A percentile compares a stretch with the other conserved stretches of the same genome.
Evolutionary conservation across 2,888 invertebrate genomes (phyloP).

Genomic region (Elysia crispata): DNA sequence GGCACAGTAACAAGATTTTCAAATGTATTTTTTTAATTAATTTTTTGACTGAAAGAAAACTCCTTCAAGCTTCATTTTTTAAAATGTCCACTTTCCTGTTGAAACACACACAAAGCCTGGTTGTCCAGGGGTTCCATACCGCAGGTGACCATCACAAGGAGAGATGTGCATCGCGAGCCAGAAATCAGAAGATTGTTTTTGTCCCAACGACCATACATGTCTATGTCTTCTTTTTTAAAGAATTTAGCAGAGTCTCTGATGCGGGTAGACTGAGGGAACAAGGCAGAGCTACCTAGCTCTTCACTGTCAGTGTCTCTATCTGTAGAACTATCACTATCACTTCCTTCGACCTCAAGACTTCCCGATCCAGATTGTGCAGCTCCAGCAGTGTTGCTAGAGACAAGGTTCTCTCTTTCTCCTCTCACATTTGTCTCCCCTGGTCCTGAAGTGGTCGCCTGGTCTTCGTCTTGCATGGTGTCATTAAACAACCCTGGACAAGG

Average conservation of each 20-base stretch:
- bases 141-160: slow-evolving; percentile 46
- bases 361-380: not conserved
- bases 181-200: slow-evolving; percentile 50
- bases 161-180: slow-evolving; percentile 50
- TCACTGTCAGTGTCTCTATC: not conserved
- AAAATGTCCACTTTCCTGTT: too few species aligned
- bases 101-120: too few species aligned
- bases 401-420: not conserved
- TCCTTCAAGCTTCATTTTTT: too few species aligned
- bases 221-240: slow-evolving; percentile 36
- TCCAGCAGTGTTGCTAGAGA: not conserved
- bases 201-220: slow-evolving; percentile 50
- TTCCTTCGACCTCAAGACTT: not conserved
- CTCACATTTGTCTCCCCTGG: not conserved
- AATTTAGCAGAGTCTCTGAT: not conserved
- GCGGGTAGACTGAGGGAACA: not conserved
- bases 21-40: too few species aligned
- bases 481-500: slow-evolving; percentile 45
- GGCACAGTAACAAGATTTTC: too few species aligned
- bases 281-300: not conserved
- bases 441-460: too few species aligned
- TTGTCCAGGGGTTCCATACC: too few species aligned
- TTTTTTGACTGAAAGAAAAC: too few species aligned
- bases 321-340: not conserved
- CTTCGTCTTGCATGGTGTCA: not conserved